Base-by-base conservation (phyloP, 2,113 vertebrate genomes). In the Prietella phreatophila region DNA sequence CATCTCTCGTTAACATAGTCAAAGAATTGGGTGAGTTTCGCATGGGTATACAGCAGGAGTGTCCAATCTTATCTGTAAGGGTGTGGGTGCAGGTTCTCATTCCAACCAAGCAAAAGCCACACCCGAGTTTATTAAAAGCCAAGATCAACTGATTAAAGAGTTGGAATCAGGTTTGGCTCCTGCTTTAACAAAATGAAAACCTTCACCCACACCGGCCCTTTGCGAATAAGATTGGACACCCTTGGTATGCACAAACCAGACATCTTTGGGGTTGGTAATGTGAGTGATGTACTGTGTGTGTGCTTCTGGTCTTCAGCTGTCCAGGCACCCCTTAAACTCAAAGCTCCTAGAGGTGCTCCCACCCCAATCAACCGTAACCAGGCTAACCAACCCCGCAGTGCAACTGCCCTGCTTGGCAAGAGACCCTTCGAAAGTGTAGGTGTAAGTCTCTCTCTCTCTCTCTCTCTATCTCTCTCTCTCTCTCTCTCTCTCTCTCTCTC, bases 311-410 rank as follows among this genome's bases (percentile, higher is more conserved):
- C 65, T 63, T 47, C 86, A 98, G 97, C 97, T 89, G 94, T 97
- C 27, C 96, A 97, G 63, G 97, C 97, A 86, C 97, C 97, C 76
- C 92, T 97, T 88, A 98, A 97, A 93, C 95, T 97, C 88, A 97
- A 97, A 94, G 96, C 97, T 5, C 96, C 96, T 63, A 95, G 97
- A 83, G 96, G 97, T 83, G 96, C 96, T 71, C 97, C 97, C 2
- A 97, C 97, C 0, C 97, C 97, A 6, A 98, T 98, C 93, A 98
- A 98, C 92, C 95, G 97, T 88, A 98, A 97, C 92, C 97, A 97
- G 93, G 94, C 95, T 92, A 97, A 95, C 90, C 96, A 96, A 91
- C 97, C 96, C n/a, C 93, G 97, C 22, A 95, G 94, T 13, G 92
- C 96, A 82, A 95, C 95, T 4, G 94, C 95, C 90, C 94, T 98